Evolutionary conservation across 2,888 invertebrate genomes (phyloP).

Genomic region (Aleiodes alternator): DNA sequence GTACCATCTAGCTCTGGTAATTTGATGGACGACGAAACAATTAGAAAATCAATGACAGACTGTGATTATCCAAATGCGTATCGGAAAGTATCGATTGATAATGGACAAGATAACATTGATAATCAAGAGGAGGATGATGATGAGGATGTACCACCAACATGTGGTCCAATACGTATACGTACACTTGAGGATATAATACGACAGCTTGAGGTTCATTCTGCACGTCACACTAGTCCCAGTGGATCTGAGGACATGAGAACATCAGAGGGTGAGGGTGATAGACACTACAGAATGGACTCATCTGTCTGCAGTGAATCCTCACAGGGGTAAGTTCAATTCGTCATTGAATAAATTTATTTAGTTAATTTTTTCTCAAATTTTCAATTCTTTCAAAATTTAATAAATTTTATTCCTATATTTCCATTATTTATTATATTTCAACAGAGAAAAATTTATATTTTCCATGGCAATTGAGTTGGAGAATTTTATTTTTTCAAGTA

Average conservation of each 20-base stretch:
- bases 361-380: not conserved
- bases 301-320: constrained; percentile 84
- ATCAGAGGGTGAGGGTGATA: constrained; percentile 93
- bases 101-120: constrained; percentile 75
- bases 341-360: constrained; percentile 16
- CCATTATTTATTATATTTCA: not conserved
- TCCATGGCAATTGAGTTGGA: not conserved
- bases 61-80: constrained; percentile 79
- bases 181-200: constrained; percentile 94
- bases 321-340: constrained; percentile 79
- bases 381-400: not conserved
- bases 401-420: constrained; percentile 3
- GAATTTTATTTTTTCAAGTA: too few relatives aligned
- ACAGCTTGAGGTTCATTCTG: constrained; percentile 91
- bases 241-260: constrained; percentile 93
- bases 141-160: constrained; percentile 86
- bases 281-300: constrained; percentile 90
- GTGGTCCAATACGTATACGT: constrained; percentile 91
- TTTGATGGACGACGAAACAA: constrained; percentile 82
- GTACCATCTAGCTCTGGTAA: constrained; percentile 82
- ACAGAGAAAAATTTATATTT: not conserved
- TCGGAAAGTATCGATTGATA: constrained; percentile 79
- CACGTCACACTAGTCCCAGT: constrained; percentile 91
- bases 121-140: constrained; percentile 81
- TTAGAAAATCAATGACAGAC: constrained; percentile 83